Evolutionary conservation across 1,140 invertebrate genomes (phyloP).

Genomic region (Eriocheir sinensis): DNA sequence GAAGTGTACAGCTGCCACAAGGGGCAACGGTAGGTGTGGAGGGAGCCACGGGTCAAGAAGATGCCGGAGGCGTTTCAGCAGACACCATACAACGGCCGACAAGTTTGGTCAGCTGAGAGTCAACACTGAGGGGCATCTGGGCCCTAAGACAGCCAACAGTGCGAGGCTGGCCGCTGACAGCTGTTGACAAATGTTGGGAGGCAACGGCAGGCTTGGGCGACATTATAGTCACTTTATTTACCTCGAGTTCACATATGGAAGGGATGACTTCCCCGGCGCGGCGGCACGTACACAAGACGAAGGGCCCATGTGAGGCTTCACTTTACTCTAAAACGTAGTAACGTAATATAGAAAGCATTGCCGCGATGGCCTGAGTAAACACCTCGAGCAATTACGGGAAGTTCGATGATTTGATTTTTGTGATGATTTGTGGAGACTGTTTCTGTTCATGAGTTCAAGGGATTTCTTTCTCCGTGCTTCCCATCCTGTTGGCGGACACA

Average conservation of each 20-base stretch:
- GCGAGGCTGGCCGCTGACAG: background rate
- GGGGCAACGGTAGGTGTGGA: background rate
- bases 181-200: background rate
- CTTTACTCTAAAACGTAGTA: background rate
- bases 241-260: background rate
- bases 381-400: background rate
- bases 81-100: background rate
- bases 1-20: background rate
- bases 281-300: background rate
- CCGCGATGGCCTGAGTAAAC: background rate
- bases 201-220: background rate
- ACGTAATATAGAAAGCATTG: background rate
- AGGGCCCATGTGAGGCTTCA: background rate
- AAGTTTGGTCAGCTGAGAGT: slow-evolving; percentile 13
- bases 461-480: background rate
- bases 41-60: background rate
- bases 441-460: background rate
- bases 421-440: background rate
- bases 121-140: background rate
- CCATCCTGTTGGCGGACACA: background rate
- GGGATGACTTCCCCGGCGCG: background rate
- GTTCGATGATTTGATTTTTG: background rate
- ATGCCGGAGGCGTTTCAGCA: background rate
- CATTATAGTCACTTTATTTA: background rate
- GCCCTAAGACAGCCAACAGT: background rate